Evolutionary conservation across 2,113 vertebrate species (phyloP), one percentile per base, ranked within the genome.

Genomic region (Pogonocichla stellata): DNA sequence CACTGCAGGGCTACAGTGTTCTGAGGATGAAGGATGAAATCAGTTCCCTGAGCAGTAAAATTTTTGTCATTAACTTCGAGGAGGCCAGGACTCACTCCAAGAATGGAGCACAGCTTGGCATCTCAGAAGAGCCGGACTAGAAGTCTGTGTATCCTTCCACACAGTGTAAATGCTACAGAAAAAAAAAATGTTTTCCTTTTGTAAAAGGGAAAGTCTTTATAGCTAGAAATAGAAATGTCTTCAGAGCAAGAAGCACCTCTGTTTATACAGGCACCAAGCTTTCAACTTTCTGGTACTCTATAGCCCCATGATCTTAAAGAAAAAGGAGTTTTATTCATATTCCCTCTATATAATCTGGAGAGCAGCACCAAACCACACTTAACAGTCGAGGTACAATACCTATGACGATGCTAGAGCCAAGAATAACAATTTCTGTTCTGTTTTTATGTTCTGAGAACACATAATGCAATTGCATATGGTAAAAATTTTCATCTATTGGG

Each of bases 371-470:
- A 92, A 56, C 10, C 5, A 78, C 34, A 14, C 16, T 71, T 74
- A 87, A 15, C 15, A 70, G 13, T 12, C 0, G 0, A 42, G 17
- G 8, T 78, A 23, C 12, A 38, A 34, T n/a, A 64, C 9, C 7
- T 33, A 0, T 29, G 13, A 18, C 47, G 34, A 19, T 67, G 4
- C 8, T 28, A 50, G 15, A 12, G 23, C 75, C 33, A 9, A n/a
- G 10, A 64, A 51, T 12, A 33, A 29, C 2, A 57, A 43, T 45
- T 62, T 67, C 22, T 66, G 1, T 53, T 48, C 50, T 74, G 18
- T 18, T 77, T 90, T 80, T 56, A 5, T 61, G 7, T 67, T 92
- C 33, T 69, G 19, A 56, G 47, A 78, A 51, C 5, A 5, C 24
- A 48, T 18, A 40, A 51, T 51, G 17, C 42, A 64, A 8, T 33